These are phyloP conservation scores for Gymnoscopelus microlampas DNA, from an alignment of 2,797 vertebrate genomes.

Conservation along the genomic window DNA sequence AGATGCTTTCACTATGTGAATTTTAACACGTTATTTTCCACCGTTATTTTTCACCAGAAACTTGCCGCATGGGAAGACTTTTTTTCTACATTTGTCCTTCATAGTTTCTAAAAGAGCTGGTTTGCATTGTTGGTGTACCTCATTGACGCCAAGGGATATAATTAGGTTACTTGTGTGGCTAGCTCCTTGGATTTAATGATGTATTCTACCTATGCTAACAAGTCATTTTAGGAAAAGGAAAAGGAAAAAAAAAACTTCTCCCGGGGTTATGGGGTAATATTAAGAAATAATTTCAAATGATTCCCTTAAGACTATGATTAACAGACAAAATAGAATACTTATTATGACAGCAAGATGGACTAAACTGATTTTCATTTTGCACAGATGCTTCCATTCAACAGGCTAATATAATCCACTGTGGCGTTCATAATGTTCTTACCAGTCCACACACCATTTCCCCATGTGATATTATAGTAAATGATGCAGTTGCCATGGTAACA, in stretches of 20 bases:
- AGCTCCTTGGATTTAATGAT: conserved; percentile 32
- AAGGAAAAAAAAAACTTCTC: too few species aligned
- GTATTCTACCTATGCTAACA: conserved; percentile 22
- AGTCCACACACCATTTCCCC: conserved; percentile 24
- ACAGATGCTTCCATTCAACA: too few species aligned
- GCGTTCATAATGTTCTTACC: conserved; percentile 12
- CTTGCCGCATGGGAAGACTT: background rate
- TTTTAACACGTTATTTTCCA: conserved; percentile 11
- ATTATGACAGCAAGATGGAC: too few species aligned
- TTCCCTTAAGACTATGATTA: conserved; percentile 2
- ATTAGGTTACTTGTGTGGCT: conserved; percentile 38
- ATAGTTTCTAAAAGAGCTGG: conserved; percentile 10
- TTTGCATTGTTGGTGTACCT: conserved; percentile 32
- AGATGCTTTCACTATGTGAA: background rate
- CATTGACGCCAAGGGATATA: conserved; percentile 28
- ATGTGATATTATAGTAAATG: conserved; percentile 28
- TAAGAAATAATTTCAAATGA: too few species aligned
- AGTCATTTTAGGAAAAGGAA: too few species aligned
- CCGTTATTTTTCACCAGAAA: too few species aligned
- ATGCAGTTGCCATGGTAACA: conserved; percentile 7
- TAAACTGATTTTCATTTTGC: too few species aligned
- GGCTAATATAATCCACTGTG: background rate
- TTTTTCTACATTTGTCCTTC: conserved; percentile 4
- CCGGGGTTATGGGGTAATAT: too few species aligned
- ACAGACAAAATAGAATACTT: conserved; percentile 3